These are phyloP conservation scores for Neomorphus geoffroyi DNA, from an alignment of 2,797 vertebrate species.

Conservation along the genomic window DNA sequence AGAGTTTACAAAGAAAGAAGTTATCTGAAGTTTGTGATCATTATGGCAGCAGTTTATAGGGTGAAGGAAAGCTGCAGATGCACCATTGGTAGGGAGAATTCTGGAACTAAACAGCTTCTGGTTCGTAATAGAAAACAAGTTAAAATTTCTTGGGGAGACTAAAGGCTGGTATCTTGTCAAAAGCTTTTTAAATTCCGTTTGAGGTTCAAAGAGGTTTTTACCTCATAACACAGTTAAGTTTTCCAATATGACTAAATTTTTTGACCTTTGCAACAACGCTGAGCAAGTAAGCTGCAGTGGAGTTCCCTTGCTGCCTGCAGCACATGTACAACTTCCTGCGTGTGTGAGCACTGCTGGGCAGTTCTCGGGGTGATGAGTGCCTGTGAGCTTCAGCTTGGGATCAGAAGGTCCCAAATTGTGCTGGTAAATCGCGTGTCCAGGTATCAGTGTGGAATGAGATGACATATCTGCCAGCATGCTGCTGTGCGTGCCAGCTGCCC, in stretches of 20 bases:
- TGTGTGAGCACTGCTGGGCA: background rate
- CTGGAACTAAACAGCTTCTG: background rate
- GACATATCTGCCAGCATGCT: background rate
- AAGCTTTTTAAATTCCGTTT: background rate
- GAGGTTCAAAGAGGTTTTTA: background rate
- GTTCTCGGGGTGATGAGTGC: rapidly evolving
- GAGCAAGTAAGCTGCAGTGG: background rate
- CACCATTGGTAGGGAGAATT: background rate
- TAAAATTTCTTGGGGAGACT: background rate
- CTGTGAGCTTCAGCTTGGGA: background rate
- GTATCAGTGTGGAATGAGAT: background rate
- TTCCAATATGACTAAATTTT: background rate
- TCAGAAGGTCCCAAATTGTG: rapidly evolving
- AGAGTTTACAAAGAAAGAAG: background rate
- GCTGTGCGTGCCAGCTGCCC: background rate
- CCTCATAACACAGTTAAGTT: background rate
- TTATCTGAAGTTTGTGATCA: background rate
- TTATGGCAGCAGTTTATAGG: background rate
- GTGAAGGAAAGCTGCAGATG: background rate
- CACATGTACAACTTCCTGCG: background rate
- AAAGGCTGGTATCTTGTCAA: background rate
- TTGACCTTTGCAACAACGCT: background rate
- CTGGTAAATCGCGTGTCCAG: background rate
- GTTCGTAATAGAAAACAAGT: background rate
- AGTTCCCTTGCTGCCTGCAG: background rate